These are phyloP conservation scores for Oreotrochilus melanogaster DNA, from an alignment of 2,113 vertebrate genomes.

Conservation along the genomic window DNA sequence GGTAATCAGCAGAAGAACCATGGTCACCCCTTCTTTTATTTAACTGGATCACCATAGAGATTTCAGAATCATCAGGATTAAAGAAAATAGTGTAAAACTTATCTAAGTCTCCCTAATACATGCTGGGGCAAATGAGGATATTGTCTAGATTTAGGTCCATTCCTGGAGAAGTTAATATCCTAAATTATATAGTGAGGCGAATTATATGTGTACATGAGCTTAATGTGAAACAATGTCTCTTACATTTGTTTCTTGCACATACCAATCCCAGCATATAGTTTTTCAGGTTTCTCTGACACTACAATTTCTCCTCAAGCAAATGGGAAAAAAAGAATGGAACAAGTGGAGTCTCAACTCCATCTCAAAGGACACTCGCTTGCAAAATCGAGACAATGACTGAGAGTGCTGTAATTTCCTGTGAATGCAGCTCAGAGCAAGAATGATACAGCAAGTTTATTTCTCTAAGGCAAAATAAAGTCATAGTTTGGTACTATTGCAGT, in stretches of 20 bases:
- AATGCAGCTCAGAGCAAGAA: not conserved
- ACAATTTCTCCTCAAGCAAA: not conserved
- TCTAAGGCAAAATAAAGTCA: not conserved
- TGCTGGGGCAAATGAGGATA: not conserved
- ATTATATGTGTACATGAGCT: fast-evolving
- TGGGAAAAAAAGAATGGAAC: not conserved
- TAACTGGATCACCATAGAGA: not conserved
- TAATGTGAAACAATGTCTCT: not conserved
- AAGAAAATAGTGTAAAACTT: not conserved
- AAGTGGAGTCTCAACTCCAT: not conserved
- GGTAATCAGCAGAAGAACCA: not conserved
- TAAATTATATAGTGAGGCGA: not conserved
- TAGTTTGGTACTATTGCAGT: not conserved
- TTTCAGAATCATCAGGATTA: not conserved
- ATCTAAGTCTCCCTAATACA: not conserved
- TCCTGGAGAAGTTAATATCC: not conserved
- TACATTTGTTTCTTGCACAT: not conserved
- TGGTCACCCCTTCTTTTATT: not conserved
- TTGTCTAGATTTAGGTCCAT: not conserved
- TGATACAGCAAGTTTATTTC: not conserved
- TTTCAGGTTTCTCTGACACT: not conserved
- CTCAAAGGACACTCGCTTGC: not conserved
- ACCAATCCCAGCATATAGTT: not conserved
- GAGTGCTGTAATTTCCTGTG: not conserved
- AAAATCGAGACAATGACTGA: not conserved